These are phyloP conservation scores for Eupithecia insigniata DNA, from an alignment of 2,888 invertebrate genomes.

Conservation along the genomic window DNA sequence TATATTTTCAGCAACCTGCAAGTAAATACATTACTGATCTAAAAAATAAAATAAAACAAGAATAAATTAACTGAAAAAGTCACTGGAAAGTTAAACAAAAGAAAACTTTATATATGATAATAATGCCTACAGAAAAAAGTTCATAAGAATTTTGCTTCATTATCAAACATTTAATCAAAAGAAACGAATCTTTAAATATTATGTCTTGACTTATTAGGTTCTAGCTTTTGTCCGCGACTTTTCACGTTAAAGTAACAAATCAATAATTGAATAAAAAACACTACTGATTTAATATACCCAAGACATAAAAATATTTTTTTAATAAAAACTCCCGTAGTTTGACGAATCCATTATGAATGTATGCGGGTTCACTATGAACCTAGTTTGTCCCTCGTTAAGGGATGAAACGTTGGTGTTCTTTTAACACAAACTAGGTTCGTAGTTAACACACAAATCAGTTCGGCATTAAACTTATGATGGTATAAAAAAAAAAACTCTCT, in stretches of 20 bases:
- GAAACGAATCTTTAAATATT: neutral
- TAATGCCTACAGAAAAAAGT: neutral
- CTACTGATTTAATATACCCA: too few relatives aligned
- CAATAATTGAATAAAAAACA: too few relatives aligned
- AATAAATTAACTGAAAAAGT: constrained; percentile 7
- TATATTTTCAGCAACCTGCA: neutral
- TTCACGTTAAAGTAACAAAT: neutral
- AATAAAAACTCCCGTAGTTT: too few relatives aligned
- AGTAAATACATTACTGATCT: neutral
- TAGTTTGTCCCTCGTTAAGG: too few relatives aligned
- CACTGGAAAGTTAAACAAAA: constrained; percentile 8
- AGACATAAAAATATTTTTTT: too few relatives aligned
- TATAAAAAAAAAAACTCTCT: neutral
- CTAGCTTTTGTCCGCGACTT: neutral
- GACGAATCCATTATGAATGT: too few relatives aligned
- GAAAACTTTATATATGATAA: constrained; percentile 7
- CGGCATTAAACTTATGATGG: neutral
- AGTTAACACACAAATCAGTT: too few relatives aligned
- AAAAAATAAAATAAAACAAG: neutral
- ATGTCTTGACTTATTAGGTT: neutral
- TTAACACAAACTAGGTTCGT: too few relatives aligned
- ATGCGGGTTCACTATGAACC: too few relatives aligned
- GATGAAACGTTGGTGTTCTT: too few relatives aligned
- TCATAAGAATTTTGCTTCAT: constrained; percentile 8
- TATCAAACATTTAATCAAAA: neutral